Base-by-base conservation (phyloP, 1,140 invertebrate species). In the Anadara kagoshimensis region DNA sequence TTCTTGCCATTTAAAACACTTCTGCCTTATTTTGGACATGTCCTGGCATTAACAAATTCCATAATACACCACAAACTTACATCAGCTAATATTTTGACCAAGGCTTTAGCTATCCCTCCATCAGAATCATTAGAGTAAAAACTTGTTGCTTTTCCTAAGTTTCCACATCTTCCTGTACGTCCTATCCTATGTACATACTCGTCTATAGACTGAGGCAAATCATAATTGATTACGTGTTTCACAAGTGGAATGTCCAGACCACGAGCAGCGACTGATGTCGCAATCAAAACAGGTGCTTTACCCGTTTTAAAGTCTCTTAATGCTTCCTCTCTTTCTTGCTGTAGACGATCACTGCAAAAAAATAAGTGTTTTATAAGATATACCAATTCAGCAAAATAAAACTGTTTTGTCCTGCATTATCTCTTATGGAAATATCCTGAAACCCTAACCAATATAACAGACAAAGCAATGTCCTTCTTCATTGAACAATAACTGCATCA, bases 151-250 rank as follows among this genome's bases (percentile, higher is more conserved):
- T 92, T 93, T 7, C 97, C 97, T 51, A 93, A 87, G 88, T 98
- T 97, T 0, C 97, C 97, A 24, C 98, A 94, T 51, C 97, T 92
- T 1, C 97, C 97, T 20, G 97, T 99, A 81, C 97, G 91, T 1
- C 97, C 97, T 83, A 98, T 98, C 56, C 97, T 91, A 90, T 99
- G 97, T 7, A 98, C 96, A 85, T 99, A 99, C 70, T 97, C 96
- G 73, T 97, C 96, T 70, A 98, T 94, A 29, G 91, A 91, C 10
- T 73, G 62, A 0, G 97, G 97, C 75, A 98, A 84, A 87, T 98
- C 97, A 84, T 93, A 98, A 86, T 98, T 98, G 7, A 99, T 93
- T 0, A 98, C 97, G 81, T 96, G 94, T 59, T 93, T 91, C 0
- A 97, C 94, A 65, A 94, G 93, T 57, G 93, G 93, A 56, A 97